A percentile compares a stretch with the other conserved stretches of the same genome.
Conservation (phyloP, 2,113 vertebrate species). For the Rhea americana region DNA sequence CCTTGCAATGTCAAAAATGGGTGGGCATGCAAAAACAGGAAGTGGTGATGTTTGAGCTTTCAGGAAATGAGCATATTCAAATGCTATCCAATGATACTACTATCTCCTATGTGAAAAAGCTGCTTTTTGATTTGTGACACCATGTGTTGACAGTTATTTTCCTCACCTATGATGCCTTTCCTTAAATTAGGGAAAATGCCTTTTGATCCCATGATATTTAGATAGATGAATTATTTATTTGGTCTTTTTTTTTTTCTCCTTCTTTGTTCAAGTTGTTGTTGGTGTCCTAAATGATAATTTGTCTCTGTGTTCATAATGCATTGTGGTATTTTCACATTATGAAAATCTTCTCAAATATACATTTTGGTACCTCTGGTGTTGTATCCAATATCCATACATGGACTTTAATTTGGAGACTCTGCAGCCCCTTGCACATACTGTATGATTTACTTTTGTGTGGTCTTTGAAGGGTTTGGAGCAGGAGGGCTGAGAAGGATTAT, state of each 20-base stretch:
- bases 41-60: conserved; percentile 82
- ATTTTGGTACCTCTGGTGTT: conserved; percentile 45
- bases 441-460: not conserved
- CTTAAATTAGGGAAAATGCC: conserved; percentile 41
- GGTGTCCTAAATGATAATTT: conserved; percentile 11
- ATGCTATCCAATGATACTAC: conserved; percentile 89
- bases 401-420: not conserved
- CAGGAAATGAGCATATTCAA: conserved; percentile 88
- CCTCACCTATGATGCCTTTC: conserved; percentile 56
- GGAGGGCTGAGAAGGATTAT: not conserved
- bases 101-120: conserved; percentile 86
- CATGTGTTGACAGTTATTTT: conserved; percentile 2
- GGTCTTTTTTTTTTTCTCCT: not conserved
- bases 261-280: conserved; percentile 27
- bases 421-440: not conserved
- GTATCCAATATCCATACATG: not conserved
- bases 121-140: conserved; percentile 81
- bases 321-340: conserved; percentile 1
- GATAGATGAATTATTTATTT: conserved; percentile 62
- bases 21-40: conserved; percentile 77
- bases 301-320: conserved; percentile 20
- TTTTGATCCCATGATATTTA: conserved; percentile 50
- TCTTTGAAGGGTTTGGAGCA: not conserved
- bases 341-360: not conserved
- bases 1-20: conserved; percentile 87